A percentile compares a stretch with the other conserved stretches of the same genome.
Conservation (phyloP, 2,888 invertebrate genomes). For the Drosophila pseudotakahashii region DNA sequence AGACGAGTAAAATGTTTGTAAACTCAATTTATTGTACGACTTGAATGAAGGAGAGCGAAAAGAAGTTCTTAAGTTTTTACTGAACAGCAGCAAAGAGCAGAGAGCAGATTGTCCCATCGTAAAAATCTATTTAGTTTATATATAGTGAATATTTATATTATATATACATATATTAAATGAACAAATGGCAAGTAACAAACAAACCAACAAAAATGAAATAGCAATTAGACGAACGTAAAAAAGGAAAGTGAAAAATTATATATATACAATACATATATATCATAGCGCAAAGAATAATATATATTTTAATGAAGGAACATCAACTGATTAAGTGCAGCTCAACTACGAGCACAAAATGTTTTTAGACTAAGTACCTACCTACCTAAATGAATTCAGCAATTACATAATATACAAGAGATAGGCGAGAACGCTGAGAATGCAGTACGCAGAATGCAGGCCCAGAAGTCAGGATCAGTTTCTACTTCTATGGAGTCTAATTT, state of each 20-base stretch:
- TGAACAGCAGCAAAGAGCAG: conserved; percentile 57
- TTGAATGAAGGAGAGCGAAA: conserved; percentile 24
- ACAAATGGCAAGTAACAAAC: conserved; percentile 64
- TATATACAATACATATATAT: conserved; percentile 59
- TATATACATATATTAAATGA: conserved; percentile 52
- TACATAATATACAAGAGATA: conserved; percentile 32
- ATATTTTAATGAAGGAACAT: conserved; percentile 63
- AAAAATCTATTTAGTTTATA: conserved; percentile 78
- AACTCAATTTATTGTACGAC: conserved; percentile 74
- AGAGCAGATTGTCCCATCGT: conserved; percentile 76
- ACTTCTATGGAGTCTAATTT: conserved; percentile 42
- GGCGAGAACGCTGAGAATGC: not conserved
- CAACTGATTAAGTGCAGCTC: conserved; percentile 72
- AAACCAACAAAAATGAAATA: conserved; percentile 47
- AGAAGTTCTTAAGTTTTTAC: conserved; percentile 71
- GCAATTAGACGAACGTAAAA: conserved; percentile 42
- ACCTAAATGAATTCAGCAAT: conserved; percentile 66
- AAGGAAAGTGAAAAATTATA: conserved; percentile 47
- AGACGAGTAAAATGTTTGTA: conserved; percentile 63
- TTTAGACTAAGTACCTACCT: conserved; percentile 79
- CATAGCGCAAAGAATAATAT: conserved; percentile 52
- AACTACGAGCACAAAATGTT: conserved; percentile 60
- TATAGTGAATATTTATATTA: conserved; percentile 73
- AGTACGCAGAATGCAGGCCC: not conserved
- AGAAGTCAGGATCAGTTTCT: conserved; percentile 14